Conservation (phyloP, 2,888 invertebrate species). For the Andricus quercusramuli region DNA sequence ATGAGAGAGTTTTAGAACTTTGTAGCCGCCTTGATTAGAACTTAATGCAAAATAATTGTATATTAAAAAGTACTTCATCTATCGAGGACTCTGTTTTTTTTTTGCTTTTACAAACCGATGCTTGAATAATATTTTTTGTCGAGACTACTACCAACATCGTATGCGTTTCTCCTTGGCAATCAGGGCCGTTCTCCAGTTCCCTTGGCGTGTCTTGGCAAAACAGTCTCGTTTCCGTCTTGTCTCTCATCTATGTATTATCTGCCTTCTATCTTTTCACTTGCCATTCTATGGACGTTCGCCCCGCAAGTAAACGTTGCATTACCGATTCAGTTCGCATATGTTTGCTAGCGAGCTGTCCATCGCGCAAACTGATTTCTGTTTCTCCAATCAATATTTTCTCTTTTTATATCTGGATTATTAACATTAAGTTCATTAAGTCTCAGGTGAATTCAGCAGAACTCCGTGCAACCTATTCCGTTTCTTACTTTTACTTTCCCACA, state of each 20-base stretch:
- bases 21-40: background rate
- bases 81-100: slow-evolving; percentile 12
- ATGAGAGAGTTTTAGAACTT: too few relatives aligned
- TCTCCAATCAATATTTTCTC: slow-evolving; percentile 32
- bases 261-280: slow-evolving; percentile 57
- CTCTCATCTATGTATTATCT: slow-evolving; percentile 60
- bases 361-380: slow-evolving; percentile 42
- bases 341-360: slow-evolving; percentile 41
- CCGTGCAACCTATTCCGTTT: background rate
- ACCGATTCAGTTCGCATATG: slow-evolving; percentile 42
- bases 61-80: slow-evolving; percentile 19
- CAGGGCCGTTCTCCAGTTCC: slow-evolving; percentile 62
- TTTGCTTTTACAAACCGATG: background rate
- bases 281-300: slow-evolving; percentile 61
- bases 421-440: background rate
- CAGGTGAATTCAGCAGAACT: background rate
- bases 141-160: slow-evolving; percentile 55
- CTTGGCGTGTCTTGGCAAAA: slow-evolving; percentile 58
- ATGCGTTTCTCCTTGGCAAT: slow-evolving; percentile 66
- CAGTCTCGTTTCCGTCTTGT: slow-evolving; percentile 64
- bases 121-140: slow-evolving; percentile 11
- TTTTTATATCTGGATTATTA: slow-evolving; percentile 5
- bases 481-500: background rate
- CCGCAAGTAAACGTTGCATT: slow-evolving; percentile 54
- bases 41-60: background rate